Conservation (phyloP, 2,888 invertebrate species). For the Cylloceria caligata region DNA sequence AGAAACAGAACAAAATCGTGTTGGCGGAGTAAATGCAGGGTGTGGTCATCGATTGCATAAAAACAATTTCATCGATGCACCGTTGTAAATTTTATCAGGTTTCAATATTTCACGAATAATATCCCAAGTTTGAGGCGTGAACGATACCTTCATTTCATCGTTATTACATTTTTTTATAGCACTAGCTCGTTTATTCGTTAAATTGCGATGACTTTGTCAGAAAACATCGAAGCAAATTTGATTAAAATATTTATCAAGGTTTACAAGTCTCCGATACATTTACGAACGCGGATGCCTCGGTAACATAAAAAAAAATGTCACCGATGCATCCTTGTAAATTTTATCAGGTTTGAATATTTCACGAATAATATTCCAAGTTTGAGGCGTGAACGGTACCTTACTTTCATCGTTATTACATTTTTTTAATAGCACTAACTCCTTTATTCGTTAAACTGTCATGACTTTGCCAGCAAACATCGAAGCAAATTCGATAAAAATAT, state of each 20-base stretch:
- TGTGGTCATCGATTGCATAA: conserved; percentile 28
- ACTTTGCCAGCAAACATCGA: neutral
- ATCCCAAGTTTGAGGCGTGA: neutral
- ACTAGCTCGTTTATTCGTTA: neutral
- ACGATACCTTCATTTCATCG: neutral
- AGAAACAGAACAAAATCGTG: neutral
- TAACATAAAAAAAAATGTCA: conserved; percentile 11
- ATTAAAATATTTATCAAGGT: conserved; percentile 25
- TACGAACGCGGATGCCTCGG: no score
- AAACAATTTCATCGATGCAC: neutral
- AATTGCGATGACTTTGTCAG: neutral
- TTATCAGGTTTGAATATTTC: conserved; percentile 4
- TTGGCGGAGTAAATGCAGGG: conserved; percentile 3
- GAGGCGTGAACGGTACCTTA: neutral
- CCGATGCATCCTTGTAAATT: neutral
- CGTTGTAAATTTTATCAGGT: neutral
- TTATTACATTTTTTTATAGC: neutral
- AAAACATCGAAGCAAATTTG: neutral
- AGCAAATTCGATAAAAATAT: conserved; percentile 3
- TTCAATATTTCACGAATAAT: neutral
- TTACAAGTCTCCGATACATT: neutral
- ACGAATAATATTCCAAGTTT: neutral
- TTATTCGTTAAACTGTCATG: neutral
- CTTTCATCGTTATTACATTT: neutral
- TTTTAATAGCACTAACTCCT: conserved; percentile 3